Conservation (phyloP, 2,113 vertebrate genomes). For the Pteropus alecto region DNA sequence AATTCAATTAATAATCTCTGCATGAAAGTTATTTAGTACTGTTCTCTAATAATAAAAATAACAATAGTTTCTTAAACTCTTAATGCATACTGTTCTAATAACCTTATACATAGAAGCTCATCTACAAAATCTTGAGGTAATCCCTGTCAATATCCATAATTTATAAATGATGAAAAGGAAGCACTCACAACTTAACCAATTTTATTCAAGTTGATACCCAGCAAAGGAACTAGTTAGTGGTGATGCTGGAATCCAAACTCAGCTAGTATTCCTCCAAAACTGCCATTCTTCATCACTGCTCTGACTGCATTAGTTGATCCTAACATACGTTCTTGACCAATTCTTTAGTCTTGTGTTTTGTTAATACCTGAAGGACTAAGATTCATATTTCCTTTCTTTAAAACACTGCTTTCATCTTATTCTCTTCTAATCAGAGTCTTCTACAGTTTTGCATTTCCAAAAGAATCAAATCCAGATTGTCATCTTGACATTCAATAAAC, state of each 20-base stretch:
- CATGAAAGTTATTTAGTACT: not conserved
- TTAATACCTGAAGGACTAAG: not conserved
- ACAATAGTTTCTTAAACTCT: not conserved
- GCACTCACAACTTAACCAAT: not conserved
- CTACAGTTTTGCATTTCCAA: not conserved
- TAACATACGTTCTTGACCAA: not conserved
- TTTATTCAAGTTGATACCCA: not conserved
- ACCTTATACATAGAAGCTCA: not conserved
- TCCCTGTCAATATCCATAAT: not conserved
- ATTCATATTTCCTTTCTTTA: not conserved
- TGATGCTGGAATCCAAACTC: not conserved
- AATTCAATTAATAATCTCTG: not conserved
- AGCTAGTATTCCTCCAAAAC: not conserved
- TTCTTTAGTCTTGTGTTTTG: not conserved
- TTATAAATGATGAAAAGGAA: not conserved
- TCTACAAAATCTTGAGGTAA: not conserved
- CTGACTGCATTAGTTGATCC: not conserved
- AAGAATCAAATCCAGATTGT: not conserved
- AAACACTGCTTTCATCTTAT: not conserved
- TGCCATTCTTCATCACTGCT: not conserved
- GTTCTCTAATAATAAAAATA: slow-evolving; percentile 23
- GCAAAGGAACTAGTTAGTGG: too few relatives aligned
- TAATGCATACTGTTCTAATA: not conserved
- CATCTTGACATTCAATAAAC: not conserved
- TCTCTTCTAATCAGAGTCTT: not conserved